Base-by-base conservation (phyloP, 2,888 invertebrate genomes). In the Abscondita cerata region DNA sequence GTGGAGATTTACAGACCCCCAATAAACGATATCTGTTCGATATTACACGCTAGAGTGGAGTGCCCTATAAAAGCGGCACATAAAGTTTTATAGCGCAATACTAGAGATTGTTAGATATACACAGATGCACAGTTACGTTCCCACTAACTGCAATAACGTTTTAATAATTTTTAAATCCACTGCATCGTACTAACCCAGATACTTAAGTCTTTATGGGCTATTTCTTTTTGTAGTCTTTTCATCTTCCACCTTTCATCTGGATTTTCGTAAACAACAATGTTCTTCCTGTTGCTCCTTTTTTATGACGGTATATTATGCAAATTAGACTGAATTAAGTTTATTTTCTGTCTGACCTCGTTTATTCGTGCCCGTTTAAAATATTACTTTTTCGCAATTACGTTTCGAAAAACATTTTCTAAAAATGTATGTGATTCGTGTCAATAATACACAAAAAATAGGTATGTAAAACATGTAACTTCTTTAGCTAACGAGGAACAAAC, bases 1-100 rank as follows among this genome's bases (percentile, higher is more conserved):
- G 74, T 73, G 69, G 73, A 77, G 78, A 78, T 78, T 78, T 78
- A 79, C 75, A 78, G 75, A 73, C 73, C 73, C 75, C 72, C 75
- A 78, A 79, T 79, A 79, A 78, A 78, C 73, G 78, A 77, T 78
- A 78, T 78, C 77, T 75, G 75, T 71, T 75, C 73, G 73, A 76
- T 77, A 77, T 76, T 72, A 63, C 54, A 58, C 63, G 55, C 57
- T 59, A 59, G 72, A 70, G 74, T 72, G 72, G 75, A 76, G 73
- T 75, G 77, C 75, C 73, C 76, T 74, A 78, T 78, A 78, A 77
- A 78, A 74, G 72, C 68, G 71, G 71, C 70, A 73, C 73, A 74
- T 78, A 78, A 78, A 78, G 67, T 76, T 78, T 78, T 78, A 77
- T 75, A 70, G 72, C 72, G 72, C 73, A 72, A 72, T 73, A 71